Evolutionary conservation across 2,797 vertebrate genomes (phyloP), one percentile per base, ranked within the genome.

Genomic region (Thamnophis elegans): DNA sequence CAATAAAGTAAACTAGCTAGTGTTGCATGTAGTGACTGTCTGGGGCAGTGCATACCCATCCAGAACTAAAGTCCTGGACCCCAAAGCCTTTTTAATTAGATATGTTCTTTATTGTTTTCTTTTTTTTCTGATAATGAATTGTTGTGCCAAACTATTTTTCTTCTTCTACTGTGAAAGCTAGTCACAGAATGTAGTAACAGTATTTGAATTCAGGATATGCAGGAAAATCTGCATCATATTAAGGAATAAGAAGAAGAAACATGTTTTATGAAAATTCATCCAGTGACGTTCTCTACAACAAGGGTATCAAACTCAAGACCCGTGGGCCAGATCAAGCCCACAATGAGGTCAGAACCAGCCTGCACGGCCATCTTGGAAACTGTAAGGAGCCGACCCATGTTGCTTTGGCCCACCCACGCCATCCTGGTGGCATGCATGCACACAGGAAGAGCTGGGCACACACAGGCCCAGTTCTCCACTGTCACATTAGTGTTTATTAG

Each of bases 301-400:
- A 56, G 55, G 4, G 9, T 10, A 25, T 60, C 59, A 60, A 60
- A 60, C 59, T 60, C 59, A 60, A 60, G 59, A 9, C 22, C 22
- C 0, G 2, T 10, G 8, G 3, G 22, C 59, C 2, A 1, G 0
- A 60, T 60, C 59, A 1, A 9, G 22, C 22, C 22, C 8, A 1
- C 1, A 22, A 59, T 59, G 59, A 60, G 59, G 16, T 18, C 55
- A 56, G 55, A 18, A 56, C 55, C 14, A 4, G 55, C 55, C 55
- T 0, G 4, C 4, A 1, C 0, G 1, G 0, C 59, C 22, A 26
- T 60, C 22, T 9, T 60, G 59, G 2, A 26, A 60, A 25, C 59
- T 60, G 22, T 60, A 60, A 60, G 59, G 59, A 9, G 3, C 59
- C 2, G 2, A 16, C 55, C 16, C 1, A 5, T 16, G 18, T 56